Evolutionary conservation across 2,113 vertebrate genomes (phyloP).

Genomic region (Chitala chitala): DNA sequence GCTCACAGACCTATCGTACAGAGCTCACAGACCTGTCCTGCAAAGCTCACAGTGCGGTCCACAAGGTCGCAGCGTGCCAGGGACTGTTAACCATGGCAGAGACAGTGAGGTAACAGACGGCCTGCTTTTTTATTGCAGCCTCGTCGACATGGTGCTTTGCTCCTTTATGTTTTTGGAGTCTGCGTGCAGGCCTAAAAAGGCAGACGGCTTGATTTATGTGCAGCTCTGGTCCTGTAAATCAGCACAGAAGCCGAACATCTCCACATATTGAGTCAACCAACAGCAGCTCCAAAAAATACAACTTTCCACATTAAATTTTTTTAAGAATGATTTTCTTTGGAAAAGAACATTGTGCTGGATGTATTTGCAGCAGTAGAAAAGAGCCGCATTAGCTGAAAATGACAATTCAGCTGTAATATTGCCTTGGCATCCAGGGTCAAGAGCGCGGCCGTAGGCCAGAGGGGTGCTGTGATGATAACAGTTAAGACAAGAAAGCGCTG

Average conservation of each 20-base stretch:
- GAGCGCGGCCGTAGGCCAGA: background rate
- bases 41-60: slow-evolving; percentile 33
- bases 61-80: slow-evolving; percentile 34
- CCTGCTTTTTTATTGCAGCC: slow-evolving; percentile 29
- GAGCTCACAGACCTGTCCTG: slow-evolving; percentile 11
- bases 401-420: too few relatives aligned
- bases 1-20: slow-evolving; percentile 7
- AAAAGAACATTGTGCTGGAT: background rate
- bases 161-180: background rate
- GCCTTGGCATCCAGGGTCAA: background rate
- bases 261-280: background rate
- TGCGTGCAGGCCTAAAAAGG: background rate
- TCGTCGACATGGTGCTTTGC: background rate
- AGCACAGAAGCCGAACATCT: background rate
- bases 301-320: background rate
- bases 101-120: slow-evolving; percentile 9
- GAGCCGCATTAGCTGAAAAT: background rate
- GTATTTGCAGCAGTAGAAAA: background rate
- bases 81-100: slow-evolving; percentile 27
- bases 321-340: too few relatives aligned
- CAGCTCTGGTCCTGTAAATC: background rate
- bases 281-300: background rate
- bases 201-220: background rate
- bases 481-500: background rate
- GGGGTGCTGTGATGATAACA: background rate